Percentiles rank a stretch among this genome's conserved stretches.
Conservation (phyloP, 2,888 invertebrate genomes). For the Chrysopilus asiliformis region DNA sequence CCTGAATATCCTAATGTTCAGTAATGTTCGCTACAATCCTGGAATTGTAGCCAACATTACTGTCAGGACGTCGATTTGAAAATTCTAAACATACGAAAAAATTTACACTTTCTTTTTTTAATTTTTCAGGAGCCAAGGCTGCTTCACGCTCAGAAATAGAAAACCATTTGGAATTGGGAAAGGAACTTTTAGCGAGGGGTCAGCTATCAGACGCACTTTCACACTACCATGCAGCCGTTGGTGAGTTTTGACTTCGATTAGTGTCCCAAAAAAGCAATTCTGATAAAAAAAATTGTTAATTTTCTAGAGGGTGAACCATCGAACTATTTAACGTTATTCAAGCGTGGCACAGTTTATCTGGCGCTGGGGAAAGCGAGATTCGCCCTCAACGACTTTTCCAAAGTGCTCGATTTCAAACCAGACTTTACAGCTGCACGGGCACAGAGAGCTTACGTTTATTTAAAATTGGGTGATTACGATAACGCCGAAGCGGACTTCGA, state of each 20-base stretch:
- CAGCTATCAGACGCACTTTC: constrained; percentile 92
- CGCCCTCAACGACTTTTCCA: constrained; percentile 86
- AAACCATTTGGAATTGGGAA: constrained; percentile 87
- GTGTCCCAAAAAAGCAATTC: background rate
- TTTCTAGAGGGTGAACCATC: constrained; percentile 78
- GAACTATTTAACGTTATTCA: constrained; percentile 92
- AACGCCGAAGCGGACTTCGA: constrained; percentile 72
- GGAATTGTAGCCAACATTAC: no score
- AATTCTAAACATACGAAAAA: no score
- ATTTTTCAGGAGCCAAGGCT: constrained; percentile 48
- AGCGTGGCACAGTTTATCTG: constrained; percentile 89
- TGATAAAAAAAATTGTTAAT: background rate
- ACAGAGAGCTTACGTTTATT: constrained; percentile 74
- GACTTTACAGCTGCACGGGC: constrained; percentile 82
- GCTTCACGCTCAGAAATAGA: constrained; percentile 64
- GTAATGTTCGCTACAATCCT: no score
- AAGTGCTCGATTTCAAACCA: constrained; percentile 83
- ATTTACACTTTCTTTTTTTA: no score
- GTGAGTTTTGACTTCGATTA: constrained; percentile 41
- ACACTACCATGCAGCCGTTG: constrained; percentile 96
- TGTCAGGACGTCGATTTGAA: no score
- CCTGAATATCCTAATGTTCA: no score
- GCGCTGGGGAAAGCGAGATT: constrained; percentile 92
- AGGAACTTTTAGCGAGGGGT: constrained; percentile 79
- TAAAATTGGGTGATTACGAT: constrained; percentile 78